phyloP scores from a whole-genome alignment of 2,888 invertebrate genomes.

The Bembecia ichneumoniformis region DNA sequence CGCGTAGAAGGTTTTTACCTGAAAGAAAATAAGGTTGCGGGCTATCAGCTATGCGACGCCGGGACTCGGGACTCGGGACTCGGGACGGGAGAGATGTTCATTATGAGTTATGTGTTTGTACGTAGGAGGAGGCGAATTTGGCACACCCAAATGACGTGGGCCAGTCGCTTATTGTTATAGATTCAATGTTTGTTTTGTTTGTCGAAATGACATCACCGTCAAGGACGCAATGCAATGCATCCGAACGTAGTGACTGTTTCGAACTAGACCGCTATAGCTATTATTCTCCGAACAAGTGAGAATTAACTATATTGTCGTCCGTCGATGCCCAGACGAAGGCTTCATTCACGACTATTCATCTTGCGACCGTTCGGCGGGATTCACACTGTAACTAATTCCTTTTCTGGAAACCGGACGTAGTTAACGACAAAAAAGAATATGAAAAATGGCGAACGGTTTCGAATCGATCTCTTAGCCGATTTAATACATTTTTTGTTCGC shows the following conservation, averaged over 20 bases:
- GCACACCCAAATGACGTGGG: slow-evolving; percentile 46
- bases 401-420: slow-evolving; percentile 11
- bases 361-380: slow-evolving; percentile 12
- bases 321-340: no score
- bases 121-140: slow-evolving; percentile 32
- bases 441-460: no score
- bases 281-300: no score
- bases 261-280: no score
- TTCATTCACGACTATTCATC: slow-evolving; percentile 9
- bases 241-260: slow-evolving; percentile 9
- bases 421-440: neutral
- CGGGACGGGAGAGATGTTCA: neutral
- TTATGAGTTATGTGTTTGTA: slow-evolving; percentile 1
- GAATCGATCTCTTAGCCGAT: no score
- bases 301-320: no score
- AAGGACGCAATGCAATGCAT: slow-evolving; percentile 36
- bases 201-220: slow-evolving; percentile 34
- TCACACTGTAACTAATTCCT: slow-evolving; percentile 19
- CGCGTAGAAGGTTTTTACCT: no score
- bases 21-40: no score
- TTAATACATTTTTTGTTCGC: no score
- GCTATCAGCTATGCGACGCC: neutral
- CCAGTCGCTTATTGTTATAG: slow-evolving; percentile 39
- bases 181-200: slow-evolving; percentile 30
- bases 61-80: no score